Evolutionary conservation across 1,140 invertebrate genomes (phyloP).

Genomic region (Notospermus geniculatus): DNA sequence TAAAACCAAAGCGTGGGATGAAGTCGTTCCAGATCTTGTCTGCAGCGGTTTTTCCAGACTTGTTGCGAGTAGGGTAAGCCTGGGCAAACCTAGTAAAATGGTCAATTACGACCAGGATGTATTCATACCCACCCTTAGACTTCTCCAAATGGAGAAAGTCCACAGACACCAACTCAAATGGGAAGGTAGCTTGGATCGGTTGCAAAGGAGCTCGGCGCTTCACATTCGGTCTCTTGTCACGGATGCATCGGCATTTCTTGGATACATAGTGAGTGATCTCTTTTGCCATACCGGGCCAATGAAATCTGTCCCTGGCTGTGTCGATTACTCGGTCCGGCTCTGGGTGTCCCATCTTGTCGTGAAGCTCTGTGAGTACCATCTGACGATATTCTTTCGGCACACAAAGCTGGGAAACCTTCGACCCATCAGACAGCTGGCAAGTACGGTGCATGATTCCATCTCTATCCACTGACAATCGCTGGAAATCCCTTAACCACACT

Average conservation of each 20-base stretch:
- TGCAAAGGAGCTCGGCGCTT: constrained; percentile 14
- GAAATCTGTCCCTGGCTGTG: constrained; percentile 16
- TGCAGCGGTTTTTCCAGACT: constrained; percentile 22
- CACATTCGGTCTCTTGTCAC: background rate
- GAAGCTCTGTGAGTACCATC: constrained; percentile 12
- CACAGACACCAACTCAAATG: constrained; percentile 21
- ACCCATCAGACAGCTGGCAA: background rate
- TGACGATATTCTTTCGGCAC: constrained; percentile 13
- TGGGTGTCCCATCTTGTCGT: constrained; percentile 3
- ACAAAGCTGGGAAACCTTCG: constrained; percentile 13
- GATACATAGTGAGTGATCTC: constrained; percentile 18
- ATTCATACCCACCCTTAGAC: constrained; percentile 20
- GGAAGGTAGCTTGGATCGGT: constrained; percentile 15
- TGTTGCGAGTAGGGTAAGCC: constrained; percentile 25
- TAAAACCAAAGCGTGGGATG: constrained; percentile 24
- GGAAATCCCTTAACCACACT: constrained; percentile 9
- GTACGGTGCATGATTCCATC: constrained; percentile 7
- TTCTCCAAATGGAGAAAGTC: constrained; percentile 26
- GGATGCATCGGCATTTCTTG: constrained; percentile 19
- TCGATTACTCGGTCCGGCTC: constrained; percentile 10
- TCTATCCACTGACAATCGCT: constrained; percentile 1
- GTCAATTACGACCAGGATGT: constrained; percentile 23
- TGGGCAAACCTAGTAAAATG: constrained; percentile 26
- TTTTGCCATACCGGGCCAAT: constrained; percentile 22
- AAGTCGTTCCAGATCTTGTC: constrained; percentile 25